Base-by-base conservation (phyloP, 2,113 vertebrate genomes). In the Boleophthalmus pectinirostris region DNA sequence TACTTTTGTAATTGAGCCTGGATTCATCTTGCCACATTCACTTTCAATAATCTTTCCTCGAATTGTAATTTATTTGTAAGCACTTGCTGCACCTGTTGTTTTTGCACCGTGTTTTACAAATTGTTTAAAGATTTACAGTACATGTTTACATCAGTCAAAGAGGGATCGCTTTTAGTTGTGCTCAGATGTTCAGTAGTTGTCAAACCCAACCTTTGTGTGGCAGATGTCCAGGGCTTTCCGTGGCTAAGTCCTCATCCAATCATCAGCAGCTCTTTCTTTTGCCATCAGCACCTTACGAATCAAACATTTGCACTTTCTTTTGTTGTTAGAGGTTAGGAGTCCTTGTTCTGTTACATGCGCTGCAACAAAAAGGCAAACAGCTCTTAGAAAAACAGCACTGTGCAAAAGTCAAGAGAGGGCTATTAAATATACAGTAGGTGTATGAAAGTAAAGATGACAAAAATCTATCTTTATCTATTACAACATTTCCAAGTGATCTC, bases 271-370 rank as follows among this genome's bases (percentile, higher is more conserved):
- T 76, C 86, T 81, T 90, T 87, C 79, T 74, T 66, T 90, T 89
- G 86, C 88, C 91, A 91, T 89, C 89, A 87, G 92, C 93, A 93
- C 93, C 92, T 94, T 94, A 92, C 86, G 75, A 85, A 67, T 79
- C 63, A 49, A 78, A 83, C 82, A 69, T 78, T 92, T 93, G 93
- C 93, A 94, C 93, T 93, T 93, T 93, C 78, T 78, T 85, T 89
- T 81, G 75, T 87, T 54, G 18, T 75, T 77, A 74, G 60, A 74
- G 60, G 45, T 77, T 77, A 73, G 78, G 69, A 81, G 79, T 70
- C 78, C 60, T 85, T 74, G 73, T 85, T 90, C 80, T 90, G 86
- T 92, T 87, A 88, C 85, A 66, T 70, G 74, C 20, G 69, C 79
- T 79, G 83, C 85, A 87, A 80, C 84, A 80, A 85, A 74, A 66